Evolutionary conservation across 2,888 invertebrate species (phyloP).

Genomic region (Gryllus longicercus): DNA sequence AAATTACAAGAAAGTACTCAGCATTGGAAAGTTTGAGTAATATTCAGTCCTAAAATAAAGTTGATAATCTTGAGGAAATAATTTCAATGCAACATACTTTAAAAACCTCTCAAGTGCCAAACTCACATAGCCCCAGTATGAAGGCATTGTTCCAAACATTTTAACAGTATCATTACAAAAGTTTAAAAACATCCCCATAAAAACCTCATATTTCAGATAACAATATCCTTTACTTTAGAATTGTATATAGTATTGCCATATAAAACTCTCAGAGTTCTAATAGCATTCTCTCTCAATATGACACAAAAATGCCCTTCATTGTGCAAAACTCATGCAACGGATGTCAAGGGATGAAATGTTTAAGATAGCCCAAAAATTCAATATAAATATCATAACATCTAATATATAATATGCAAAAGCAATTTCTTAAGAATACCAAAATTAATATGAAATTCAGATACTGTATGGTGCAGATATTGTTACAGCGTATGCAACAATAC

Average conservation of each 20-base stretch:
- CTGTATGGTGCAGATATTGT: background rate
- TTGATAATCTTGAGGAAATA: no score
- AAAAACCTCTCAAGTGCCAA: background rate
- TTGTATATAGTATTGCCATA: conserved; percentile 9
- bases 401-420: no score
- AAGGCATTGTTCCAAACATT: background rate
- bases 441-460: no score
- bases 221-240: conserved; percentile 10
- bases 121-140: background rate
- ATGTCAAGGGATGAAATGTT: background rate
- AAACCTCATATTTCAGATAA: background rate
- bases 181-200: background rate
- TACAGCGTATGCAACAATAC: background rate
- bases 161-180: conserved; percentile 7
- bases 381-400: no score
- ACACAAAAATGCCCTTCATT: background rate
- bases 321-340: background rate
- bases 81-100: no score
- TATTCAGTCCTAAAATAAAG: no score
- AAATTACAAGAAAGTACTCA: no score
- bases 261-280: background rate
- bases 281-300: background rate
- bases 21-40: no score
- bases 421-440: no score
- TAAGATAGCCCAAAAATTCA: no score